Conservation (phyloP, 2,888 invertebrate species). For the Eupithecia centaureata region DNA sequence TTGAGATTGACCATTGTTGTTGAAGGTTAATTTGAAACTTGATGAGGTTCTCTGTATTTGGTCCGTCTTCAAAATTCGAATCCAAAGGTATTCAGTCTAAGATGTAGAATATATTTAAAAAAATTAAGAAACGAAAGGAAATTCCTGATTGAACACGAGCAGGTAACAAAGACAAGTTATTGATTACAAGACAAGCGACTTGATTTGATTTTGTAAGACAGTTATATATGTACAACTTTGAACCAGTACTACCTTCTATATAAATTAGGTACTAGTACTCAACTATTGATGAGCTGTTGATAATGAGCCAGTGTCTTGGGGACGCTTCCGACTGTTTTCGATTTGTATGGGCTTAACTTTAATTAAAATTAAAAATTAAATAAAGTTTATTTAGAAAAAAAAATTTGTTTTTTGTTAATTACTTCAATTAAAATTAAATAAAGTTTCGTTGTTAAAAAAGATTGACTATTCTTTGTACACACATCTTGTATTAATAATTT, state of each 20-base stretch:
- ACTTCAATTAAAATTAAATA: no score
- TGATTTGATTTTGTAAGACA: background rate
- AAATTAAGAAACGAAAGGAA: background rate
- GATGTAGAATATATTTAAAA: background rate
- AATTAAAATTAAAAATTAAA: no score
- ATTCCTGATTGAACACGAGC: slow-evolving; percentile 59
- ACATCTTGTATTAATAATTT: no score
- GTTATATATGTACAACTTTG: background rate
- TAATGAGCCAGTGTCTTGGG: no score
- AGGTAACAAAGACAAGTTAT: slow-evolving; percentile 60
- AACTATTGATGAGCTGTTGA: no score
- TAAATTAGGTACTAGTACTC: background rate
- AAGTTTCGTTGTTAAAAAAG: no score
- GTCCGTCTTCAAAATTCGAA: slow-evolving; percentile 1
- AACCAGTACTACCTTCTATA: background rate
- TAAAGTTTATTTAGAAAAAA: no score
- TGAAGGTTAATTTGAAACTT: slow-evolving; percentile 28
- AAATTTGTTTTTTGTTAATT: no score
- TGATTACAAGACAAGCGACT: slow-evolving; percentile 42
- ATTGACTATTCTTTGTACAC: no score
- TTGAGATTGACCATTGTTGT: slow-evolving; percentile 32
- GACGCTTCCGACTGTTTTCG: no score
- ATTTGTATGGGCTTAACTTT: no score
- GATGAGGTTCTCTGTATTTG: slow-evolving; percentile 21
- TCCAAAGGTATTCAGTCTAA: background rate